phyloP scores from a whole-genome alignment of 2,113 vertebrate species.

The Tauraco erythrolophus region DNA sequence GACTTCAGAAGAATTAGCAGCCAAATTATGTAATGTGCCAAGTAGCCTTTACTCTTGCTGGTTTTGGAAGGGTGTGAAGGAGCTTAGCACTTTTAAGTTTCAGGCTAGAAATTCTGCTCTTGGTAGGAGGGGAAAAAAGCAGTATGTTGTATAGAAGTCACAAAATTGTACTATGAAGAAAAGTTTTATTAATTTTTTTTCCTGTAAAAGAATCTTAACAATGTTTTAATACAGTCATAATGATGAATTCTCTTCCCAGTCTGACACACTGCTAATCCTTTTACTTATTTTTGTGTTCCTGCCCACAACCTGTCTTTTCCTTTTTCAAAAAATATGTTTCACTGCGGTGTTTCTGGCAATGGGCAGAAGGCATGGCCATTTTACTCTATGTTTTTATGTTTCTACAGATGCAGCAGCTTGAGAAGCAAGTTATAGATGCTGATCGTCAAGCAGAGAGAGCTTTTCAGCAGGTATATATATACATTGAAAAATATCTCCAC shows the following conservation, averaged over 20 bases:
- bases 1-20: not conserved
- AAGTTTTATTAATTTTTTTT: not conserved
- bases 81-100: not conserved
- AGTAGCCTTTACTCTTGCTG: not conserved
- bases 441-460: slow-evolving; percentile 91
- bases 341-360: not conserved
- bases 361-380: not conserved
- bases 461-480: slow-evolving; percentile 87
- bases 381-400: slow-evolving; percentile 2
- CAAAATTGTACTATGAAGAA: not conserved
- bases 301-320: not conserved
- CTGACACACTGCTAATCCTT: not conserved
- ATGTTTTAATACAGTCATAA: not conserved
- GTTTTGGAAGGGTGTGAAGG: not conserved
- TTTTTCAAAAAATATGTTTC: not conserved
- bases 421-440: slow-evolving; percentile 91
- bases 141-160: not conserved
- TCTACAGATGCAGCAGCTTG: slow-evolving; percentile 93
- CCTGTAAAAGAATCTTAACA: not conserved
- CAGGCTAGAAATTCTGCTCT: not conserved
- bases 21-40: not conserved
- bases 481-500: not conserved
- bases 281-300: not conserved
- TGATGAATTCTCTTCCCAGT: not conserved
- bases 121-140: not conserved